Conservation (phyloP, 2,797 vertebrate species). For the Poecilia wingei region DNA sequence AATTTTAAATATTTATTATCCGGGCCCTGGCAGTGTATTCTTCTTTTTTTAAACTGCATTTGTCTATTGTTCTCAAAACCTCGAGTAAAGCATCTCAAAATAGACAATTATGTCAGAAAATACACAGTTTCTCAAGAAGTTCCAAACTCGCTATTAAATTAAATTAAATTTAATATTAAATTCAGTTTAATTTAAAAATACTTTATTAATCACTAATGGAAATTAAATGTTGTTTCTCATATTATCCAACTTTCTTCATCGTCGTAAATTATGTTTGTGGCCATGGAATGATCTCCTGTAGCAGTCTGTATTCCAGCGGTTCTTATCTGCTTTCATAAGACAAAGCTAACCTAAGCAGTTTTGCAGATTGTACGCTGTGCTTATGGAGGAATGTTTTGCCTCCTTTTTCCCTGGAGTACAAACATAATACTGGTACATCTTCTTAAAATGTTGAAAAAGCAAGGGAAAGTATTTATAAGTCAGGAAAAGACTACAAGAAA, state of each 20-base stretch:
- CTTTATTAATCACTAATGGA: background rate
- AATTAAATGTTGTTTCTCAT: background rate
- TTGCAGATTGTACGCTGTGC: background rate
- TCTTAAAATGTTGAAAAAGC: too few relatives aligned
- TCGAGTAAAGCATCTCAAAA: background rate
- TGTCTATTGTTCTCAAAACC: background rate
- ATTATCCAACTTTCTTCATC: background rate
- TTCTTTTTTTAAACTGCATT: background rate
- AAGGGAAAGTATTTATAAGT: too few relatives aligned
- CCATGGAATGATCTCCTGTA: background rate
- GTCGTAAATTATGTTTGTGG: background rate
- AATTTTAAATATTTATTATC: background rate
- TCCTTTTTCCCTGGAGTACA: too few relatives aligned
- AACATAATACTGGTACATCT: too few relatives aligned
- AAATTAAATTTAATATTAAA: too few relatives aligned
- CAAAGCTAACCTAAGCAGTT: background rate
- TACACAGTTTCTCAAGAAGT: too few relatives aligned
- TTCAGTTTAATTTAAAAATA: background rate
- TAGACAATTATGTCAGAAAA: background rate
- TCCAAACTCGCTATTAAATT: background rate
- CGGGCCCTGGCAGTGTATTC: background rate
- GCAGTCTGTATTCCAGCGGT: background rate
- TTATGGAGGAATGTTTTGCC: background rate
- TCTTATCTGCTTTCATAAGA: background rate
- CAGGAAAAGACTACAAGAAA: too few relatives aligned